phyloP scores from a whole-genome alignment of 2,113 vertebrate species.

The Capreolus pygargus region DNA sequence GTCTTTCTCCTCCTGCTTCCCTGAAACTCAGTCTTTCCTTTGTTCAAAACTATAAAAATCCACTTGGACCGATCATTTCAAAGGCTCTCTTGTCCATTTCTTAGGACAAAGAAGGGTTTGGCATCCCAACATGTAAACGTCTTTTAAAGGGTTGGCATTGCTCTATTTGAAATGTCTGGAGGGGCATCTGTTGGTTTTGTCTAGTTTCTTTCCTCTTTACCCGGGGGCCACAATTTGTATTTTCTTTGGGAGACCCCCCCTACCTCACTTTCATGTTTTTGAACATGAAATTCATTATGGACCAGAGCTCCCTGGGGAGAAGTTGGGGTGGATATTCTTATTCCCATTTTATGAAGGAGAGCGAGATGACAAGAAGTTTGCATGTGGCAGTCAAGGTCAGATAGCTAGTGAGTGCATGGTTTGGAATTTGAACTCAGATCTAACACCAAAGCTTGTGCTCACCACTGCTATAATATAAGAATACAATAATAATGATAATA shows the following conservation, averaged over 20 bases:
- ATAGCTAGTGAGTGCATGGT: no score
- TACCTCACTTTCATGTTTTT: background rate
- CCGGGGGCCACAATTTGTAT: background rate
- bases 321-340: background rate
- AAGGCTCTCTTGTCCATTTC: background rate
- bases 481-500: no score
- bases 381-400: rapidly evolving
- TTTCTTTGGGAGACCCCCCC: background rate
- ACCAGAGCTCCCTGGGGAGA: background rate
- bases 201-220: background rate
- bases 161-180: background rate
- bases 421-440: background rate
- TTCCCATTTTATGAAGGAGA: background rate
- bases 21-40: background rate
- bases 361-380: background rate
- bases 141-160: background rate
- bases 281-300: background rate
- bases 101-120: background rate
- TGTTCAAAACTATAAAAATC: background rate
- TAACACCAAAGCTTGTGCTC: background rate
- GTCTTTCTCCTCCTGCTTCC: background rate
- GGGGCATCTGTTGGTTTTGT: background rate
- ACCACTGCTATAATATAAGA: background rate
- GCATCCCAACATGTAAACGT: no score
- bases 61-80: rapidly evolving